Conservation (phyloP, 2,888 invertebrate species). For the Hoplodrina ambigua region DNA sequence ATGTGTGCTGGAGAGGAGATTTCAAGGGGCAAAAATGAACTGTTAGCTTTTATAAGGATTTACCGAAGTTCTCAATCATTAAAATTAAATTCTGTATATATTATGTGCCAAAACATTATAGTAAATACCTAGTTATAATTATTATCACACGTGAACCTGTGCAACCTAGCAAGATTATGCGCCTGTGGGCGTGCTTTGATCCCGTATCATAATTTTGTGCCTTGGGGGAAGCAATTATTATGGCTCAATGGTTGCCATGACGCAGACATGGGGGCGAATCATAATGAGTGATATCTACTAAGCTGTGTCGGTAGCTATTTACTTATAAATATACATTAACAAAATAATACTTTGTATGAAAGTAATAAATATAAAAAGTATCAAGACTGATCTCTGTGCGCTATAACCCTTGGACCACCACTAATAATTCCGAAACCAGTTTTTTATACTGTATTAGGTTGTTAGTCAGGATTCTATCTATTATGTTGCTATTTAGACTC, state of each 20-base stretch:
- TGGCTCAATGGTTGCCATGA: slow-evolving; percentile 15
- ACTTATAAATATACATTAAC: too few relatives aligned
- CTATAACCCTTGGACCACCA: slow-evolving; percentile 19
- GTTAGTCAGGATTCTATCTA: background rate
- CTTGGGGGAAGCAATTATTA: slow-evolving; percentile 25
- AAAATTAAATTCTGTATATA: background rate
- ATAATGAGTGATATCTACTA: background rate
- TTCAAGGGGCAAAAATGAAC: slow-evolving; percentile 7
- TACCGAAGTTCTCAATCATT: background rate
- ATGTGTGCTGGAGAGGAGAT: slow-evolving; percentile 11
- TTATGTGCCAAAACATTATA: background rate
- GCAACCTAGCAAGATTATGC: slow-evolving; percentile 15
- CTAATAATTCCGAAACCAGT: slow-evolving; percentile 8
- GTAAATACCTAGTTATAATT: background rate
- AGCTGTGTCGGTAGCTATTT: background rate
- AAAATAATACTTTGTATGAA: too few relatives aligned
- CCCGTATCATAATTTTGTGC: slow-evolving; percentile 9
- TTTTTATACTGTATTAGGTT: slow-evolving; percentile 9
- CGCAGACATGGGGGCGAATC: background rate
- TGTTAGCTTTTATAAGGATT: background rate
- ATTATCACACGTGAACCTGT: background rate
- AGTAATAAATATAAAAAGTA: too few relatives aligned
- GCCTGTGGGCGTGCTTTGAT: slow-evolving; percentile 15
- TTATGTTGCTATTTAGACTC: background rate
- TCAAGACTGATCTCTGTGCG: background rate